Evolutionary conservation across 2,113 vertebrate genomes (phyloP), one percentile per base, ranked within the genome.

Genomic region (Oenanthe oenanthe): DNA sequence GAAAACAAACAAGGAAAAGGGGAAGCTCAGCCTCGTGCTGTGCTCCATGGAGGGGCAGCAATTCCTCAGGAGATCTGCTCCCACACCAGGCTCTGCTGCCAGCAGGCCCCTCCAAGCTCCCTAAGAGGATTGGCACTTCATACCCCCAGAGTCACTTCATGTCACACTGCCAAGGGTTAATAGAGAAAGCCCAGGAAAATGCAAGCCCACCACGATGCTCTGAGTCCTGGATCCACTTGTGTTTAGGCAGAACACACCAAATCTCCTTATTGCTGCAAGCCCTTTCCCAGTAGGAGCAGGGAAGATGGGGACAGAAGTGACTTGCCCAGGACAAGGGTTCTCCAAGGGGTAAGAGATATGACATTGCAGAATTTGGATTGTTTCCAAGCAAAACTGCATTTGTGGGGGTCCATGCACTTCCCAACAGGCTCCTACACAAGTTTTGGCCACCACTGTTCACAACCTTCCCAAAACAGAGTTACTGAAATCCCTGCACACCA

Each of bases 141-240:
- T 1, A 25, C 4, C 29, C 34, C 34, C 17, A 48, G 17, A 50
- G 48, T 5, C 20, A 7, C 53, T 9, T n/a, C 68, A 9, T 9
- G 51, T 66, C 22, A 50, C 14, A 32, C 0, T 31, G 38, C 1
- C 45, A 47, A 53, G 20, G n/a, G 15, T 47, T 32, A 53, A 10
- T 1, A 81, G 28, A 43, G 63, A 22, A 48, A 75, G 10, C 4
- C 34, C 43, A 68, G 45, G 73, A 36, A 79, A 80, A 61, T 0
- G 2, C 7, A 36, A 66, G 21, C 13, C n/a, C 32, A 25, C 4
- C 60, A 15, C 34, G 0, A 76, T 3, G 9, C 62, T 22, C 58
- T 0, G 0, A 87, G 36, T 50, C 20, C n/a, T n/a, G 31, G 20
- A 10, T 4, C 47, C 10, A 1, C 25, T 29, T 0, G 0, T 9